A percentile compares a stretch with the other conserved stretches of the same genome.
These are phyloP conservation scores for Thelaira solivaga DNA, from an alignment of 2,888 invertebrate genomes.

Conservation along the genomic window DNA sequence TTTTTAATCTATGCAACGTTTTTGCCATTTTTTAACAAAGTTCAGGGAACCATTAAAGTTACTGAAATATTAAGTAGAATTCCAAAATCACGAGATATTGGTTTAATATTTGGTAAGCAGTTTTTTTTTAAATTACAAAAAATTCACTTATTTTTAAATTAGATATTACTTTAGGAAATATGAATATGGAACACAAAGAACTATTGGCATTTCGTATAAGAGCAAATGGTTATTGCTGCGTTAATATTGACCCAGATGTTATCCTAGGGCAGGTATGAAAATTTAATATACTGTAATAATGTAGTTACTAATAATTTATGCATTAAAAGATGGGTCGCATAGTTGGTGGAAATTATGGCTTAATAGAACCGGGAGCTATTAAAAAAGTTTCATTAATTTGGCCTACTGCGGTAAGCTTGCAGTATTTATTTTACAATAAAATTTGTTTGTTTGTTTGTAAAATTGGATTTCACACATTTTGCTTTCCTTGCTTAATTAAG, in stretches of 20 bases:
- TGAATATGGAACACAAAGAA: slow-evolving; percentile 64
- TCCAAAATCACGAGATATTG: slow-evolving; percentile 71
- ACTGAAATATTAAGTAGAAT: slow-evolving; percentile 68
- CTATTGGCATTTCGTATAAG: slow-evolving; percentile 66
- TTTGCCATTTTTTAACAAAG: neutral
- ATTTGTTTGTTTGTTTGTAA: too few relatives aligned
- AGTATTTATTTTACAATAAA: too few relatives aligned
- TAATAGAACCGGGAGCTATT: slow-evolving; percentile 67
- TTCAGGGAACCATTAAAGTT: slow-evolving; percentile 16
- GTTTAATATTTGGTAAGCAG: slow-evolving; percentile 72
- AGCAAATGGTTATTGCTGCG: slow-evolving; percentile 69
- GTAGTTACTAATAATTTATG: neutral
- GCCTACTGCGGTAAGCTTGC: slow-evolving; percentile 72
- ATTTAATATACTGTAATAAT: neutral
- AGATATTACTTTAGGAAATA: slow-evolving; percentile 70
- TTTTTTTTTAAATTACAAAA: neutral
- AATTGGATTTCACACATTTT: too few relatives aligned
- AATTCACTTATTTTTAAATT: neutral
- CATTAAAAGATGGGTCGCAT: slow-evolving; percentile 67
- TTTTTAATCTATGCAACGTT: neutral
- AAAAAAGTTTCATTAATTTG: slow-evolving; percentile 71
- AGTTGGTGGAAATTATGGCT: slow-evolving; percentile 73
- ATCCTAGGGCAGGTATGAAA: slow-evolving; percentile 61
- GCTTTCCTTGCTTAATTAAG: slow-evolving; percentile 60
- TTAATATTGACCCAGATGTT: slow-evolving; percentile 65